These are phyloP conservation scores for Gymnocephalus cernua DNA, from an alignment of 2,113 vertebrate species.

Conservation along the genomic window DNA sequence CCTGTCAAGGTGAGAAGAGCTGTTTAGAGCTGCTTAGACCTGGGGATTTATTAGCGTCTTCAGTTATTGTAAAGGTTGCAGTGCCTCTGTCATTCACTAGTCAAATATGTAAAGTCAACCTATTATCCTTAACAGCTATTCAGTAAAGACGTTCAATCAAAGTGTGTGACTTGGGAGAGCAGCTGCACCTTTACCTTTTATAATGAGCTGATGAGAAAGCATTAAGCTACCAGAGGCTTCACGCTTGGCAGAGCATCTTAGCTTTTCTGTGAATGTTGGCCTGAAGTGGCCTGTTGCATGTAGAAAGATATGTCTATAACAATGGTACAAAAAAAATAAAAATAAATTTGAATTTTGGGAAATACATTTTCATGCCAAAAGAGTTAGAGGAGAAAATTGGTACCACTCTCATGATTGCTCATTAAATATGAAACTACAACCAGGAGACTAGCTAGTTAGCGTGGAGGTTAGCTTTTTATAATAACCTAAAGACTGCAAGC, in stretches of 20 bases:
- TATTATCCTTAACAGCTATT: slow-evolving; percentile 37
- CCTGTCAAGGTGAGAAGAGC: slow-evolving; percentile 65
- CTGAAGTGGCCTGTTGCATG: not conserved
- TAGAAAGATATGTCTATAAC: not conserved
- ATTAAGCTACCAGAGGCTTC: slow-evolving; percentile 16
- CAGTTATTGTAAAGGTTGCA: slow-evolving; percentile 23
- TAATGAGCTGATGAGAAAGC: slow-evolving; percentile 39
- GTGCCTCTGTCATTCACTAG: slow-evolving; percentile 5
- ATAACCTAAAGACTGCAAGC: not conserved
- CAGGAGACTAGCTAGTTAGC: not conserved
- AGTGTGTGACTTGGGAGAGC: slow-evolving; percentile 8
- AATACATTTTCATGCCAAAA: not conserved
- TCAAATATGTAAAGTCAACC: slow-evolving; percentile 24
- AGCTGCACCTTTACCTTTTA: slow-evolving; percentile 22
- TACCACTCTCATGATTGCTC: not conserved
- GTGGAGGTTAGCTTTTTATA: not conserved
- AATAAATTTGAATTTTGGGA: not conserved
- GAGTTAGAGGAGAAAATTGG: not conserved
- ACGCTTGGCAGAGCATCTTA: not conserved
- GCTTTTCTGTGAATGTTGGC: slow-evolving; percentile 15
- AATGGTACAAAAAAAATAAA: not conserved
- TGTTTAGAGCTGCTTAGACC: slow-evolving; percentile 44
- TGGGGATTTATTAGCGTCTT: slow-evolving; percentile 33
- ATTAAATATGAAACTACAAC: not conserved
- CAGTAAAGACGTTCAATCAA: slow-evolving; percentile 32